Percentiles rank a stretch among this genome's conserved stretches.
These are phyloP conservation scores for Nematopogon swammerdamellus DNA, from an alignment of 2,888 invertebrate genomes.

Conservation along the genomic window DNA sequence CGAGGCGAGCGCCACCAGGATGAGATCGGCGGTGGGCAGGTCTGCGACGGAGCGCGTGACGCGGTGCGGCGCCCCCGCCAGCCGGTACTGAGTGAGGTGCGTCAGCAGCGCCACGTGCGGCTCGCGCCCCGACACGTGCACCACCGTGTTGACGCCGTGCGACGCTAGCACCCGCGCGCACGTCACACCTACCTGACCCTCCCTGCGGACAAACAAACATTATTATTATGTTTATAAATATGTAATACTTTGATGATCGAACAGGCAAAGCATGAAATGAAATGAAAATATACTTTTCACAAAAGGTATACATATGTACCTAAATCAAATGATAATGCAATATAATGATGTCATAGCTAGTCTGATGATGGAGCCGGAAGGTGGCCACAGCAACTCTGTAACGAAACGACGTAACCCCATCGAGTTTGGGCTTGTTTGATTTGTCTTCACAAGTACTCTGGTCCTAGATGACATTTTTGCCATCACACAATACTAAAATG, in stretches of 20 bases:
- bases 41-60: conserved; percentile 29
- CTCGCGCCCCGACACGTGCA: conserved; percentile 20
- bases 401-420: too few species aligned
- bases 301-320: background rate
- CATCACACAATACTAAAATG: too few species aligned
- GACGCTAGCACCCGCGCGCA: conserved; percentile 78
- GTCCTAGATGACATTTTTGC: too few species aligned
- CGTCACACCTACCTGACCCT: conserved; percentile 52
- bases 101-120: conserved; percentile 10
- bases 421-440: too few species aligned
- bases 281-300: background rate
- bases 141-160: conserved; percentile 72
- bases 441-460: too few species aligned
- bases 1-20: conserved; percentile 51
- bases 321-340: background rate
- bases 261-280: background rate
- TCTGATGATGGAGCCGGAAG: too few species aligned
- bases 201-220: too few species aligned
- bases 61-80: conserved; percentile 55
- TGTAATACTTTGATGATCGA: background rate
- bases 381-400: too few species aligned
- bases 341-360: background rate
- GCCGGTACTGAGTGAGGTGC: conserved; percentile 54
- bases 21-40: conserved; percentile 51
- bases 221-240: background rate